Evolutionary conservation across 2,797 vertebrate species (phyloP).

Genomic region (Carapus acus): DNA sequence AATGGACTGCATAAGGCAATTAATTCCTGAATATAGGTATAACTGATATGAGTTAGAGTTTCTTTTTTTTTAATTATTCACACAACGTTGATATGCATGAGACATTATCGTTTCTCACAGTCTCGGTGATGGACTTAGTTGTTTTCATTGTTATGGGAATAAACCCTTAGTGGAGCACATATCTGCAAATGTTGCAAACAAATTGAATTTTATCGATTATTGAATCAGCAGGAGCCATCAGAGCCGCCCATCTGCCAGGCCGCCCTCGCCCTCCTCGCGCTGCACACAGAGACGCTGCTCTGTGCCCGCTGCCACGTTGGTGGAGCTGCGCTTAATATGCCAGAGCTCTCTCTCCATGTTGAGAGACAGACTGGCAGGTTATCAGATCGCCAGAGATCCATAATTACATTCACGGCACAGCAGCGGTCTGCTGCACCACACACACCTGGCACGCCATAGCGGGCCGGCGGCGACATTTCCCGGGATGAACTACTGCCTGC

Average conservation of each 20-base stretch:
- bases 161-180: too few species aligned
- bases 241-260: not conserved
- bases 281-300: constrained; percentile 10
- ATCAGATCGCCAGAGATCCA: constrained; percentile 62
- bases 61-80: too few species aligned
- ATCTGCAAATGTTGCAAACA: too few species aligned
- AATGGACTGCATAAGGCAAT: too few species aligned
- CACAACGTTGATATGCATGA: too few species aligned
- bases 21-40: too few species aligned
- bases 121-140: too few species aligned
- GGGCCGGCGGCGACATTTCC: constrained; percentile 58
- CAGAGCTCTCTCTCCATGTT: constrained; percentile 51
- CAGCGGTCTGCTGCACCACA: constrained; percentile 55
- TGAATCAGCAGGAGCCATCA: not conserved
- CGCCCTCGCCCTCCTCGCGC: not conserved
- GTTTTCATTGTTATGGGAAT: too few species aligned
- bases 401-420: constrained; percentile 66
- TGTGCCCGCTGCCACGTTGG: constrained; percentile 31
- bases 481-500: constrained; percentile 21
- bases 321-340: constrained; percentile 60
- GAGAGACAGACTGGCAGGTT: constrained; percentile 66
- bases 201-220: too few species aligned
- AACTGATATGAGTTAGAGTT: too few species aligned
- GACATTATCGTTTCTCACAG: too few species aligned
- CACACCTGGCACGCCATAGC: constrained; percentile 64